These are phyloP conservation scores for Odontomyia ornata DNA, from an alignment of 2,888 invertebrate genomes.

Conservation along the genomic window DNA sequence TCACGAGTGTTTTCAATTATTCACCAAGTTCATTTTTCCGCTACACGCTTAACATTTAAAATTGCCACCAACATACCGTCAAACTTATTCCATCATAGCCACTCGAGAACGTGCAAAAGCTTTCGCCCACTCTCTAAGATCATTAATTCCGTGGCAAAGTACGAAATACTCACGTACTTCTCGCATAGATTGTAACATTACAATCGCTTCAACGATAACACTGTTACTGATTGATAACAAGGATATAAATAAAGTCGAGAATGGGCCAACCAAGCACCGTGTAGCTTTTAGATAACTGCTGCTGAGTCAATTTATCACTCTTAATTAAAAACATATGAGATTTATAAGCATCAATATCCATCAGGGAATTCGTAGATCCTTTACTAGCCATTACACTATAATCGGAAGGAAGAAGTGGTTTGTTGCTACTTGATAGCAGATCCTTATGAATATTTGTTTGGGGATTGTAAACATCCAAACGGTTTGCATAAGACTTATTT, in stretches of 20 bases:
- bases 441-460: no score
- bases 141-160: no score
- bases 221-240: constrained; percentile 10
- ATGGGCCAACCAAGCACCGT: not conserved
- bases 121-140: not conserved
- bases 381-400: no score
- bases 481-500: no score
- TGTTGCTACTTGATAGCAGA: no score
- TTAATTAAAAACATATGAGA: constrained; percentile 41
- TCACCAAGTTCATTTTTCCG: not conserved
- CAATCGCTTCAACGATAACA: not conserved
- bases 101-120: not conserved
- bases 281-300: not conserved
- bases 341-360: constrained; percentile 27
- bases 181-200: not conserved
- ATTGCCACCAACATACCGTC: not conserved
- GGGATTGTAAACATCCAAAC: no score
- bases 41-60: not conserved
- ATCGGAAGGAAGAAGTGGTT: no score
- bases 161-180: no score
- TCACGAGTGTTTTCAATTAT: constrained; percentile 28
- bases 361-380: no score
- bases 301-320: constrained; percentile 7
- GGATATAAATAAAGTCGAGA: constrained; percentile 26
- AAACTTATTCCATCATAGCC: not conserved